Evolutionary conservation across 1,140 invertebrate genomes (phyloP), one percentile per base, ranked within the genome.

Genomic region (Drosophila lini): DNA sequence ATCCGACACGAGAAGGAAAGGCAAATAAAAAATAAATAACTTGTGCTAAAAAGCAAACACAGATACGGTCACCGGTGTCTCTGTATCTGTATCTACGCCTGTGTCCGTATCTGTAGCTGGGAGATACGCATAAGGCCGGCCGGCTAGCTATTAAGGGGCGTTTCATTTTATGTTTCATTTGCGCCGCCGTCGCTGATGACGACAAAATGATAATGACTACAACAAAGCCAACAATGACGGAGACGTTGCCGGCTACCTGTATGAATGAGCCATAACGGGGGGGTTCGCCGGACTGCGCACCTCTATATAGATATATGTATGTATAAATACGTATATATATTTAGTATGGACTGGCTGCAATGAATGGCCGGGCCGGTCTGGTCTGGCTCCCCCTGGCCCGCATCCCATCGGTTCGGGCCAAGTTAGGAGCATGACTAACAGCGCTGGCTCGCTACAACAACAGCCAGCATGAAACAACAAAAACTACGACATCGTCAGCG

Each of bases 131-230:
- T 89, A 80, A 89, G 83, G 82, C 74, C 65, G 68, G 60, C 67
- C 74, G 55, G 74, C 73, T 55, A 47, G 42, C 45, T 89, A 84
- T 89, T 90, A 89, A 90, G 84, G 80, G 81, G 84, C 84, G 85
- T 89, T 89, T 89, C 85, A 90, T 90, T 89, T 84, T 90, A 90
- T 89, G 85, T 90, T 89, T 89, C 84, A 90, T 90, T 90, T 89
- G 85, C 85, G 81, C 81, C 78, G 85, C 88, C 83, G 74, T 84
- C 74, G 84, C 68, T 89, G 84, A 88, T 83, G 83, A 88, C 83
- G 84, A 88, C 83, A 88, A 88, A 88, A 88, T 88, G 83, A 89
- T 88, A 88, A 88, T 88, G 84, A 88, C 83, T 82, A 74, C 83
- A 52, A 74, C 71, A 61, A 64, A 79, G 57, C 47, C 74, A 40